A percentile compares a stretch with the other conserved stretches of the same genome.
phyloP scores from a whole-genome alignment of 2,888 invertebrate genomes.

The Scaptomyza caliginosa region DNA sequence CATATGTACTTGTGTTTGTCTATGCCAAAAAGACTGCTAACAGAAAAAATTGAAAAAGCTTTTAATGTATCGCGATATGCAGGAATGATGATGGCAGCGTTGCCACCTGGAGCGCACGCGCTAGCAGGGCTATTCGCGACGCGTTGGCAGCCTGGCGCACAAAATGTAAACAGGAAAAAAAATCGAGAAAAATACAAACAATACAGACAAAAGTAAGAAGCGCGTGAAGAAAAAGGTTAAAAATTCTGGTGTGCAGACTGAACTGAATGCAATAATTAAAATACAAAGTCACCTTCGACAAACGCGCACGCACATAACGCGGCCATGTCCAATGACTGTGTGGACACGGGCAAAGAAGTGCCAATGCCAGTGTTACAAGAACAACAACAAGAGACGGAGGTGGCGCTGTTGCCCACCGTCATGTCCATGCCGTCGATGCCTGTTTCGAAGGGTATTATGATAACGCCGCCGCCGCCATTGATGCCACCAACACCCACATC shows the following conservation, averaged over 20 bases:
- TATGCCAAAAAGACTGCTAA: not conserved
- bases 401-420: constrained; percentile 64
- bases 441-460: constrained; percentile 72
- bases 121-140: constrained; percentile 7
- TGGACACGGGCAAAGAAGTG: constrained; percentile 68
- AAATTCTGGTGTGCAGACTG: constrained; percentile 27
- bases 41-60: constrained; percentile 8
- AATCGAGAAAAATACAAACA: constrained; percentile 79
- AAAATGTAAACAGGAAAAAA: constrained; percentile 75
- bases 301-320: constrained; percentile 18
- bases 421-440: constrained; percentile 55
- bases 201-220: constrained; percentile 75
- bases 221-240: constrained; percentile 60
- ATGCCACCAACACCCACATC: constrained; percentile 71
- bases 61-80: constrained; percentile 9
- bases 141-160: constrained; percentile 47
- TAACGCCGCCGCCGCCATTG: constrained; percentile 68
- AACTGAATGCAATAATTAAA: constrained; percentile 36
- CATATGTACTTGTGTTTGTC: too few species aligned
- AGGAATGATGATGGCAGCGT: constrained; percentile 21
- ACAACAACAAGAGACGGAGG: constrained; percentile 11
- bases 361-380: constrained; percentile 30
- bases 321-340: constrained; percentile 69
- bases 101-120: constrained; percentile 46
- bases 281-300: constrained; percentile 8